These are phyloP conservation scores for Troglohyphantes excavatus DNA, from an alignment of 2,888 invertebrate species.

Conservation along the genomic window DNA sequence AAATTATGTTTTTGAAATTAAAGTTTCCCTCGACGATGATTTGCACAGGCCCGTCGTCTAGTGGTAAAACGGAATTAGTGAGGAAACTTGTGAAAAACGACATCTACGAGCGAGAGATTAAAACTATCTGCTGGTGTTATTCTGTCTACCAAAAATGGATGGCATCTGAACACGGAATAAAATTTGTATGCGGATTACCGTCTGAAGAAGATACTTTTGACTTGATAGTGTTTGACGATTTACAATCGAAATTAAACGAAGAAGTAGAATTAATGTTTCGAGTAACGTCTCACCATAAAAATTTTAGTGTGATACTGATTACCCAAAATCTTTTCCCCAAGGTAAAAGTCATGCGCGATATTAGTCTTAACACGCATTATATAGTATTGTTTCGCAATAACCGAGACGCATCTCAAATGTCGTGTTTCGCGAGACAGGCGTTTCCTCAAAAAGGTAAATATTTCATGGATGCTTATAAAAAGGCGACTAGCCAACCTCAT, in stretches of 20 bases:
- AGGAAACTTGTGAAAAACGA: background rate
- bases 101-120: background rate
- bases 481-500: slow-evolving; percentile 69
- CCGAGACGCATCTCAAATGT: slow-evolving; percentile 11
- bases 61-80: slow-evolving; percentile 9
- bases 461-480: slow-evolving; percentile 67
- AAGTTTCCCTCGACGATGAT: background rate
- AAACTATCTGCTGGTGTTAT: background rate
- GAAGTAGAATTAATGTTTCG: slow-evolving; percentile 1
- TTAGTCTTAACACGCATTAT: slow-evolving; percentile 3
- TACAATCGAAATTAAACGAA: background rate
- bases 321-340: background rate
- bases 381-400: slow-evolving; percentile 31
- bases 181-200: slow-evolving; percentile 2
- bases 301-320: slow-evolving; percentile 27
- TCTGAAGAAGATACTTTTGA: background rate
- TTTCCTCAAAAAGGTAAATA: background rate
- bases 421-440: slow-evolving; percentile 4
- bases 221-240: slow-evolving; percentile 21
- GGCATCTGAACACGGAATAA: background rate
- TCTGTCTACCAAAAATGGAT: background rate
- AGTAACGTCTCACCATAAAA: slow-evolving; percentile 3
- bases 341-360: background rate
- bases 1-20: background rate
- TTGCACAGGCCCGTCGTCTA: background rate